Evolutionary conservation across 2,888 invertebrate genomes (phyloP), one percentile per base, ranked within the genome.

Genomic region (Lampropteryx suffumata): DNA sequence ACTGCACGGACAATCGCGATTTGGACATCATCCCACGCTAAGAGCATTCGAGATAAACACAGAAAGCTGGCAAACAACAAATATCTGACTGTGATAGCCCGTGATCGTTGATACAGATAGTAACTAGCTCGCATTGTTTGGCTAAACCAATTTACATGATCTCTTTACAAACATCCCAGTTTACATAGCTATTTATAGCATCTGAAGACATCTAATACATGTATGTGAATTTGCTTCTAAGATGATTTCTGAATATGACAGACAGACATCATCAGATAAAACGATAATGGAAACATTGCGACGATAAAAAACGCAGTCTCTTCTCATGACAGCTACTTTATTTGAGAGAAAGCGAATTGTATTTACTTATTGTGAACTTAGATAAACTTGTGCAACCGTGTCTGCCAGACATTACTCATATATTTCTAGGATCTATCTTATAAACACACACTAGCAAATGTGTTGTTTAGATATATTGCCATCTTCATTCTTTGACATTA

Each of bases 341-440:
- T 64, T 66, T 62, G 48, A 61, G 67, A 65, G 73, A 73, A 73
- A 73, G 73, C 69, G 59, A 60, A 60, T 59, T 57, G 62, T 50
- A 57, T 50, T 52, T 47, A 47, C 48, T 46, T 46, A 27, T 48
- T 46, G 41, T 32, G 44, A 50, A 50, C 39, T 49, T 30, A 54
- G 37, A 59, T 58, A 65, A 64, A 62, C 64, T 64, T 66, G n/a
- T n/a, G 48, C 58, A 6, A 29, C 7, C 12, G 21, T 36, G 14
- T 26, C 53, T 49, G 50, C n/a, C n/a, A n/a, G n/a, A n/a, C n/a
- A n/a, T n/a, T n/a, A 33, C 29, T 30, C 11, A 44, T 11, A 36
- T 36, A 33, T 49, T 37, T 39, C 41, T 42, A 24, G 13, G 17
- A n/a, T n/a, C n/a, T n/a, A n/a, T n/a, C n/a, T n/a, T n/a, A n/a